A percentile compares a stretch with the other conserved stretches of the same genome.
Conservation (phyloP, 2,113 vertebrate species). For the Campylomormyrus tamandua region DNA sequence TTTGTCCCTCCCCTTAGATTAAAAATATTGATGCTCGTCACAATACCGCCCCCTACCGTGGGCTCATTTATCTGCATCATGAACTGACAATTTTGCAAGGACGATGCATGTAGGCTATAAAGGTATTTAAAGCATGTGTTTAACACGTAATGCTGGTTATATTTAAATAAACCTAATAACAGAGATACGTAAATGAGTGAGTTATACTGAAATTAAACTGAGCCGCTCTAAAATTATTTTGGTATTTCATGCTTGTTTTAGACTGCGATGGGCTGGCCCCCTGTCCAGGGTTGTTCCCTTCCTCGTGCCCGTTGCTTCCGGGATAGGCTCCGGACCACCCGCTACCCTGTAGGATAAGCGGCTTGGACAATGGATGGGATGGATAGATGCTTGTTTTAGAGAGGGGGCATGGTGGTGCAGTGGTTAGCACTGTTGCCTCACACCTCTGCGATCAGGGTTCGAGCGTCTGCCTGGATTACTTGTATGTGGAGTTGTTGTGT, state of each 20-base stretch:
- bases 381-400: neutral
- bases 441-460: too few relatives aligned
- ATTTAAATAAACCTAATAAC: neutral
- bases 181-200: neutral
- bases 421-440: too few relatives aligned
- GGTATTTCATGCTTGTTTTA: neutral
- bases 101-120: neutral
- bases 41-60: constrained; percentile 12
- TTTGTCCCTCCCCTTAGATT: neutral
- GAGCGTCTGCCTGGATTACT: too few relatives aligned
- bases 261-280: too few relatives aligned
- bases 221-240: neutral
- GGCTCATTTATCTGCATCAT: neutral
- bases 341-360: too few relatives aligned
- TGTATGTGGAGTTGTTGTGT: too few relatives aligned
- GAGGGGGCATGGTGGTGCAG: too few relatives aligned
- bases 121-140: neutral
- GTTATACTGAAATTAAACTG: neutral
- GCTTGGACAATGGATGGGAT: too few relatives aligned
- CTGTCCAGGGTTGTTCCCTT: too few relatives aligned
- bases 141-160: neutral
- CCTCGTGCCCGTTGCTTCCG: too few relatives aligned
- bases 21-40: neutral
- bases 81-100: neutral
- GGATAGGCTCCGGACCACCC: too few relatives aligned